Evolutionary conservation across 2,113 vertebrate species (phyloP), one percentile per base, ranked within the genome.

Genomic region (Pygoscelis antarcticus): DNA sequence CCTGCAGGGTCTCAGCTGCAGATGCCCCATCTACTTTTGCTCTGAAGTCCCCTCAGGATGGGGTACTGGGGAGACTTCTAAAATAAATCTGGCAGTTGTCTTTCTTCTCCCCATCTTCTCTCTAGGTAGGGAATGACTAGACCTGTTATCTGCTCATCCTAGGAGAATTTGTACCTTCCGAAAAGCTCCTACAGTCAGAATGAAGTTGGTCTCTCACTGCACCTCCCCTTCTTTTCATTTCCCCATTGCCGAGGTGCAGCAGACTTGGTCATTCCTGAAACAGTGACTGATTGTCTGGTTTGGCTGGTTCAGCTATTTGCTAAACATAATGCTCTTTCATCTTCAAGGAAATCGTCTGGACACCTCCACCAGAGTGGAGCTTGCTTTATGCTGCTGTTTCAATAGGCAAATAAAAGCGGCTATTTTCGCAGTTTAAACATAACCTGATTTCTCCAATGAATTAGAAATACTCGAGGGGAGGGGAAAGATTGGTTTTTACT

Each of bases 251-350:
- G 58, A 40, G 85, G 64, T 87, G 75, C 71, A 83, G 58, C 87
- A 95, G 93, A 51, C 66, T 77, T 72, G 66, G 89, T 81, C 84
- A 34, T 83, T 93, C 58, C 66, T 0, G 2, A 82, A 96, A 95
- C 96, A 97, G 89, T 97, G 96, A 96, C 95, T n/a, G 42, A 96
- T 95, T 97, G 97, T 96, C 95, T 95, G 94, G 58, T 93, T 94
- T 96, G 95, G 96, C 97, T 96, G 93, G 93, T 91, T 96, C 84
- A 87, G 93, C 95, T 96, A 18, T 97, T 97, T 85, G 95, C 95
- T 96, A 76, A 97, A 94, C 92, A 93, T 96, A 95, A 96, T 97
- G 94, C 89, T 95, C 96, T 97, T 97, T 96, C 96, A 97, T 96
- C 96, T 95, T 96, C 68, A 42, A 95, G 97, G 95, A 96, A 97